These are phyloP conservation scores for Amphimedon queenslandica DNA, from an alignment of 37 sponge, comb jelly and placozoan species.

Conservation along the genomic window DNA sequence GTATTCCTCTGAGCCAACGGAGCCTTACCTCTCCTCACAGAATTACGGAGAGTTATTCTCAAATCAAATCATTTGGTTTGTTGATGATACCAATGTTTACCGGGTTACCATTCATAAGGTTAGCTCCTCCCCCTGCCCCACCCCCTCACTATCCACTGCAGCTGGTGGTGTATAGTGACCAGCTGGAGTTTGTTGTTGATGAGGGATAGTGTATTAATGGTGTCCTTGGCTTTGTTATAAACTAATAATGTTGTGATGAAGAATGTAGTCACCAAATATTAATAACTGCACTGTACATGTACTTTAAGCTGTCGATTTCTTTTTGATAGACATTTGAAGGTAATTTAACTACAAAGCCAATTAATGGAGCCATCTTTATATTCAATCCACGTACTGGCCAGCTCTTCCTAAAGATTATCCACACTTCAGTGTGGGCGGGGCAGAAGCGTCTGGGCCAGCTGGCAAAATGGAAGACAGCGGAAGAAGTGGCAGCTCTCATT, in stretches of 20 bases:
- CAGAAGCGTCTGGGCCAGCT: constrained; percentile 99
- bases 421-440: constrained; percentile 99
- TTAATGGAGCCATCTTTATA: constrained; percentile 99
- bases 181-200: no score
- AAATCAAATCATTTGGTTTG: constrained; percentile 99
- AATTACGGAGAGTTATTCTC: constrained; percentile 99
- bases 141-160: no score
- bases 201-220: no score
- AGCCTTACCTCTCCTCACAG: constrained; percentile 99
- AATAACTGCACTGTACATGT: background rate
- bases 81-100: constrained; percentile 99
- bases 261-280: background rate
- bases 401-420: constrained; percentile 99
- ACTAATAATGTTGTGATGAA: no score
- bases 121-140: no score
- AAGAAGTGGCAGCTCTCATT: constrained; percentile 98
- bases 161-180: no score
- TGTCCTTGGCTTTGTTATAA: no score
- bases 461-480: constrained; percentile 99
- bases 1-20: constrained; percentile 97
- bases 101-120: constrained; percentile 99
- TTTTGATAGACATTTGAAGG: constrained; percentile 92
- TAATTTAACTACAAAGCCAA: constrained; percentile 99
- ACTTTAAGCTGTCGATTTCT: background rate
- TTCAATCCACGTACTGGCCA: constrained; percentile 99